phyloP scores from a whole-genome alignment of 2,888 invertebrate species.

The Andrena trimmerana region DNA sequence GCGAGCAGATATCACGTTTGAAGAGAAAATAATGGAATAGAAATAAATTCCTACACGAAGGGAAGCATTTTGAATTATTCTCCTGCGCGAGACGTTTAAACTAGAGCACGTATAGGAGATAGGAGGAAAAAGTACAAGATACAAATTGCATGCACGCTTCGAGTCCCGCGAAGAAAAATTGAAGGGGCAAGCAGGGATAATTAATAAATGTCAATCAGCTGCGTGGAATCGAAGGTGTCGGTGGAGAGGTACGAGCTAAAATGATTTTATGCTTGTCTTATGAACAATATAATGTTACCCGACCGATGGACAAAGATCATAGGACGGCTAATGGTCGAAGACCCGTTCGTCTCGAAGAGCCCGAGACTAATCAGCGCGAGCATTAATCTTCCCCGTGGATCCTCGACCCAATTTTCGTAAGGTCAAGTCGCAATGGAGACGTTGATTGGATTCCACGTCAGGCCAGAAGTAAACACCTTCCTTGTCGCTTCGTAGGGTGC shows the following conservation, averaged over 20 bases:
- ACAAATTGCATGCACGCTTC: slow-evolving; percentile 8
- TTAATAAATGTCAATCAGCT: slow-evolving; percentile 62
- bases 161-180: slow-evolving; percentile 35
- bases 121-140: not conserved
- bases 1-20: too few relatives aligned
- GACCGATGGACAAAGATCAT: slow-evolving; percentile 78
- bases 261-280: slow-evolving; percentile 68
- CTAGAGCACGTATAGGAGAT: not conserved
- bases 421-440: slow-evolving; percentile 79
- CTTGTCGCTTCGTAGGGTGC: slow-evolving; percentile 62
- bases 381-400: slow-evolving; percentile 83
- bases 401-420: slow-evolving; percentile 83
- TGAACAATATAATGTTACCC: slow-evolving; percentile 67
- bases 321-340: slow-evolving; percentile 78
- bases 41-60: not conserved
- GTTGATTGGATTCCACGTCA: slow-evolving; percentile 82
- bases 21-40: not conserved
- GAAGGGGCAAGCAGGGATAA: slow-evolving; percentile 31
- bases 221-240: slow-evolving; percentile 59
- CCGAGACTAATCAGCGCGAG: slow-evolving; percentile 82
- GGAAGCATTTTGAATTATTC: not conserved
- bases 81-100: not conserved
- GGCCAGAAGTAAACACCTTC: slow-evolving; percentile 75
- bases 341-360: slow-evolving; percentile 76
- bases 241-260: slow-evolving; percentile 49